Evolutionary conservation across 1,140 invertebrate species (phyloP).

Genomic region (Calephelis nemesis): DNA sequence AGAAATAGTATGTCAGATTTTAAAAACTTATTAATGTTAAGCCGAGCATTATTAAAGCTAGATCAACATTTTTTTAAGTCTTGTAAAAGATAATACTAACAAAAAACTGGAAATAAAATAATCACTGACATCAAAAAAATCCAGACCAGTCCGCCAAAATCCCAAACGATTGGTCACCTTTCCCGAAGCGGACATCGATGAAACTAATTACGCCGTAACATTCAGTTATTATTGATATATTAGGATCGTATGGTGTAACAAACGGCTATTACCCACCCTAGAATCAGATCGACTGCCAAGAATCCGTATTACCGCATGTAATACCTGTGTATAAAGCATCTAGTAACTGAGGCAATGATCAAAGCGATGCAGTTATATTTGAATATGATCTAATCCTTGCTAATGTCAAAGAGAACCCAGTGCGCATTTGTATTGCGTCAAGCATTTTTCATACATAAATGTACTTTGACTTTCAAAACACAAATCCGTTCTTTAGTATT

Average conservation of each 20-base stretch:
- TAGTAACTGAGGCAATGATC: constrained; percentile 4
- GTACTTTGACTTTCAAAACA: neutral
- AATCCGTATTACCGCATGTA: constrained; percentile 24
- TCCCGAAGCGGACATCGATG: constrained; percentile 32
- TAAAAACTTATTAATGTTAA: no score
- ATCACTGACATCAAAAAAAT: no score
- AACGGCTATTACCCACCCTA: constrained; percentile 29
- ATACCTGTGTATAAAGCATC: constrained; percentile 23
- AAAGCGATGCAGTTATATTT: constrained; percentile 27
- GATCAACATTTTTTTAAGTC: no score
- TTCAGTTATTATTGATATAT: constrained; percentile 33
- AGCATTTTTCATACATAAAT: constrained; percentile 3
- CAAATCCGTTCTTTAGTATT: neutral
- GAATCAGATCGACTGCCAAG: constrained; percentile 34
- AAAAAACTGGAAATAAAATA: no score
- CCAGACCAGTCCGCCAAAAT: no score
- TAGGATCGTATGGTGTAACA: constrained; percentile 27
- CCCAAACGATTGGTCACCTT: no score
- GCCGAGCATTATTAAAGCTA: no score
- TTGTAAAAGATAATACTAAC: no score
- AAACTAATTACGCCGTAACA: constrained; percentile 39
- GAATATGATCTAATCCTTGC: constrained; percentile 26
- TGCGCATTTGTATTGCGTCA: constrained; percentile 18
- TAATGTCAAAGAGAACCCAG: constrained; percentile 21
- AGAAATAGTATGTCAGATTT: no score